Evolutionary conservation across 2,797 vertebrate species (phyloP).

Genomic region (Siniperca scherzeri): DNA sequence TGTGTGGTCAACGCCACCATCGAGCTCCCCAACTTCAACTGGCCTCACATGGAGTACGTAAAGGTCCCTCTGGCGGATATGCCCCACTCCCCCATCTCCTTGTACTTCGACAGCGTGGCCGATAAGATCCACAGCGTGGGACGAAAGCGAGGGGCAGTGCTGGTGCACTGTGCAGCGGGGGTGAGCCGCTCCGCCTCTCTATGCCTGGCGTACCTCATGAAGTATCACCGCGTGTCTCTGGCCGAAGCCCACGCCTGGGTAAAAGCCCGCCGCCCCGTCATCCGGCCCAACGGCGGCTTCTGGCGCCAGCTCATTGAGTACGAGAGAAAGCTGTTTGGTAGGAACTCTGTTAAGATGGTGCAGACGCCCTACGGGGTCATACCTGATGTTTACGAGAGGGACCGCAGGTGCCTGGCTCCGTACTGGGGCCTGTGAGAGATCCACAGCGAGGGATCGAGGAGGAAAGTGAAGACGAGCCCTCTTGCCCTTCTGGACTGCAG

Average conservation of each 20-base stretch:
- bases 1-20: constrained; percentile 98
- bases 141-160: constrained; percentile 92
- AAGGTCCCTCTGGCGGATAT: constrained; percentile 97
- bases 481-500: constrained; percentile 50
- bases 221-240: constrained; percentile 94
- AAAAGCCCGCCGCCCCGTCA: constrained; percentile 93
- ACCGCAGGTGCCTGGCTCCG: constrained; percentile 93
- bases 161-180: constrained; percentile 96
- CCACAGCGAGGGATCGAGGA: constrained; percentile 29
- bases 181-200: constrained; percentile 97
- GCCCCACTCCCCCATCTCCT: constrained; percentile 95
- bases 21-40: constrained; percentile 98
- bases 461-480: constrained; percentile 39
- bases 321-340: constrained; percentile 96
- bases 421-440: constrained; percentile 93
- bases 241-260: constrained; percentile 97
- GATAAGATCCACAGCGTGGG: constrained; percentile 98
- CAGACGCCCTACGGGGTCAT: constrained; percentile 95
- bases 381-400: constrained; percentile 95
- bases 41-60: constrained; percentile 97
- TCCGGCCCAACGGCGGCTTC: constrained; percentile 97
- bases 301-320: constrained; percentile 98
- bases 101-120: constrained; percentile 97
- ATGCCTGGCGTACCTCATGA: constrained; percentile 98
- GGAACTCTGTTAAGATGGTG: constrained; percentile 97